These are phyloP conservation scores for Galeruca laticollis DNA, from an alignment of 2,888 invertebrate genomes.

Conservation along the genomic window DNA sequence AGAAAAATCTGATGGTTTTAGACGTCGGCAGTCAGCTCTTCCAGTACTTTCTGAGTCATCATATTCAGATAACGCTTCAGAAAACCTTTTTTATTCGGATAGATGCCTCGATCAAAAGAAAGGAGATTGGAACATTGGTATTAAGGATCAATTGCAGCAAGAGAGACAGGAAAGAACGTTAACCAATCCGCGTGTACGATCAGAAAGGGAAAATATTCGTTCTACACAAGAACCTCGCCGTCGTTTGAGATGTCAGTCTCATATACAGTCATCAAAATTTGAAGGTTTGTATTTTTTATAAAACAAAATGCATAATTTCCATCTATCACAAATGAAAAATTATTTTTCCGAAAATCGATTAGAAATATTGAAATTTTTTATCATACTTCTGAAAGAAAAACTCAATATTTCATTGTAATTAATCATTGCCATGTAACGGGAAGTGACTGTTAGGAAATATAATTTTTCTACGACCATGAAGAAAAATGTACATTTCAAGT, in stretches of 20 bases:
- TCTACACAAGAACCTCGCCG: not conserved
- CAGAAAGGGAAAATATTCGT: not conserved
- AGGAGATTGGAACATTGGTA: not conserved
- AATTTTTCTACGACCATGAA: too few relatives aligned
- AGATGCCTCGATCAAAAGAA: not conserved
- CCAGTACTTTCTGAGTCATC: not conserved
- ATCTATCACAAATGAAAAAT: too few relatives aligned
- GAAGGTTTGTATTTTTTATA: not conserved
- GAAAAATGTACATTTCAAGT: too few relatives aligned
- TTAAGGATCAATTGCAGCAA: not conserved
- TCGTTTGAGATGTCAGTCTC: constrained; percentile 1
- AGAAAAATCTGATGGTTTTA: not conserved
- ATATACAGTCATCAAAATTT: not conserved
- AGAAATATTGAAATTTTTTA: too few relatives aligned
- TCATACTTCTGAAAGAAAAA: too few relatives aligned
- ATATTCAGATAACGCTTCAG: not conserved
- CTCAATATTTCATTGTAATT: too few relatives aligned
- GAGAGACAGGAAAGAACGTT: not conserved
- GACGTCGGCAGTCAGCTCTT: not conserved
- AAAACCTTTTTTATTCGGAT: not conserved
- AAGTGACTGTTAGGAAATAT: too few relatives aligned
- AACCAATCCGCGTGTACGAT: too few relatives aligned
- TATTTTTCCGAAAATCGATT: too few relatives aligned
- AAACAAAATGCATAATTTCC: too few relatives aligned
- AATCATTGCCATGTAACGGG: too few relatives aligned